Evolutionary conservation across 1,140 invertebrate genomes (phyloP).

Genomic region (Ylistrum balloti): DNA sequence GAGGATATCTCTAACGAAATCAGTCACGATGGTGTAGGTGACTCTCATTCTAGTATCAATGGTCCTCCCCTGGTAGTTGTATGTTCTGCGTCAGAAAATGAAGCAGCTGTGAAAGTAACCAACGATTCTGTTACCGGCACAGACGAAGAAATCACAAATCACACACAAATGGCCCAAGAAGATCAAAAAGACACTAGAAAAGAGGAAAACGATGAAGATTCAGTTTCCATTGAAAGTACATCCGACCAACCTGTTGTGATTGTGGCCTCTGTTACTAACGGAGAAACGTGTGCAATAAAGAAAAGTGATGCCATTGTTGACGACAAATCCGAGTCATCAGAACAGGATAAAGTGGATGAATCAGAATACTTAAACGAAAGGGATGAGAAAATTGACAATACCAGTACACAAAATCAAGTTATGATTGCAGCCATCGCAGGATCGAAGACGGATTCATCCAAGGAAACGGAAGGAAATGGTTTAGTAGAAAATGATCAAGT

Average conservation of each 20-base stretch:
- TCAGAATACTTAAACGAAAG: no score
- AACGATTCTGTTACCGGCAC: background rate
- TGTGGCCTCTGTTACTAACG: background rate
- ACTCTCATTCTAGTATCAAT: background rate
- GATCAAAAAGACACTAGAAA: background rate
- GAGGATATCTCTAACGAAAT: background rate
- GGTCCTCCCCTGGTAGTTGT: background rate
- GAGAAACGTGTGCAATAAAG: background rate
- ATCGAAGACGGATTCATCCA: no score
- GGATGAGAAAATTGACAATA: no score
- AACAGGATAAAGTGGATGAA: no score
- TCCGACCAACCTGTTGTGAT: background rate
- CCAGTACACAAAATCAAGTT: no score
- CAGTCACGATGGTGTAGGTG: background rate
- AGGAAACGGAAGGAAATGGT: no score
- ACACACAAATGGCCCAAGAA: background rate
- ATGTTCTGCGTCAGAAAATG: background rate
- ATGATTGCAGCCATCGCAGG: no score
- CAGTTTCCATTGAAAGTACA: background rate
- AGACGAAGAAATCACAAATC: background rate
- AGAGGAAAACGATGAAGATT: background rate
- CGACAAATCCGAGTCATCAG: background rate
- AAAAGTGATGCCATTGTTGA: background rate
- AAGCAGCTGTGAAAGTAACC: background rate
- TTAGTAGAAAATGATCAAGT: no score